Base-by-base conservation (phyloP, 2,113 vertebrate species). In the Sisor rabdophorus region DNA sequence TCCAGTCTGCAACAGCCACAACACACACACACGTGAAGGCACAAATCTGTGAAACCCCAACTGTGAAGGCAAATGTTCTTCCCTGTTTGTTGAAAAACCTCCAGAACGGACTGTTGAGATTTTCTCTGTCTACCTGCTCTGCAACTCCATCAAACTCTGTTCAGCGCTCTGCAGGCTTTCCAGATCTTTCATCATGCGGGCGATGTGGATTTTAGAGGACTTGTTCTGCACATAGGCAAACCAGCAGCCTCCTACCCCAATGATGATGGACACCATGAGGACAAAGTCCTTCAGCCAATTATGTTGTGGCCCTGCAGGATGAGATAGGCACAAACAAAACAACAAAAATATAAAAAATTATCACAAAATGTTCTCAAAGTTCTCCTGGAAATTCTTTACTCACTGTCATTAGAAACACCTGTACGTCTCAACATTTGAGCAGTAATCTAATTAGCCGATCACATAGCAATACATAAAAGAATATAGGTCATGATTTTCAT, bases 251-350 rank as follows among this genome's bases (percentile, higher is more conserved):
- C 96, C 96, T 61, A 99, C 93, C 0, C 96, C 97, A 70, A 98
- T 98, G 85, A 99, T 93, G 80, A 99, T 98, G 85, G 97, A 98
- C 82, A 99, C 86, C 79, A 94, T 96, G 79, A 99, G 91, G 80
- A 97, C 85, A 78, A 98, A 97, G 92, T 99, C 97, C 83, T 99
- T 99, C 92, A 97, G 93, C 96, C 96, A 98, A 89, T 98, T 98
- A 83, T 98, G 96, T 82, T 95, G 95, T 19, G 93, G 95, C 82
- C 96, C 96, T 99, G 87, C 6, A 59, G 81, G 84, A n/a, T 1
- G 9, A 8, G 54, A 16, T 73, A 1, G 44, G 11, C 5, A n/a
- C 40, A 61, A 24, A 48, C 15, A 40, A 30, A 19, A 32, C 30
- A 61, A 10, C 22, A 2, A 11, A 55, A n/a, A n/a, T n/a, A 4